Evolutionary conservation across 2,888 invertebrate genomes (phyloP).

Genomic region (Drosophila hamatofila): DNA sequence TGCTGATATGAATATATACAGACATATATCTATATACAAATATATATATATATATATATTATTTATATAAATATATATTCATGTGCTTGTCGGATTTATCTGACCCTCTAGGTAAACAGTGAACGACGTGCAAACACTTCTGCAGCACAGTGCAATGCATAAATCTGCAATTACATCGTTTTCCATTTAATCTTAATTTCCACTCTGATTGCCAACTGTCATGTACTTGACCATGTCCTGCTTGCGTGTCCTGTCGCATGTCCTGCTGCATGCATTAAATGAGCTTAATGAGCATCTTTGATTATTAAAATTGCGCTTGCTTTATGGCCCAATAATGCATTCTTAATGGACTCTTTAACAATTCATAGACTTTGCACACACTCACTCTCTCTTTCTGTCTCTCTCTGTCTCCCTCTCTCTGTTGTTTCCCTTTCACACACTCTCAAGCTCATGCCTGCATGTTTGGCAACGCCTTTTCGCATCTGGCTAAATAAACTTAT

Average conservation of each 20-base stretch:
- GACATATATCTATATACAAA: not conserved
- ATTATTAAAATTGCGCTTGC: constrained; percentile 31
- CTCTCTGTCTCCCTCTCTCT: not conserved
- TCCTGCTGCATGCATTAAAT: constrained; percentile 31
- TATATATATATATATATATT: not conserved
- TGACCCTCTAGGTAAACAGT: constrained; percentile 37
- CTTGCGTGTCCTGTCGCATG: not conserved
- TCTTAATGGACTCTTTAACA: constrained; percentile 9
- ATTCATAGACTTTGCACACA: constrained; percentile 29
- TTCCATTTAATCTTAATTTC: constrained; percentile 11
- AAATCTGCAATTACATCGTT: constrained; percentile 65
- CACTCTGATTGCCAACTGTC: constrained; percentile 13
- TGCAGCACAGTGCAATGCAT: constrained; percentile 36
- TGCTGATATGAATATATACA: not conserved
- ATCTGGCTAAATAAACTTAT: constrained; percentile 76
- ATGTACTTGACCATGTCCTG: constrained; percentile 7
- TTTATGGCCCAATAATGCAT: constrained; percentile 26
- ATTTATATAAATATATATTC: not conserved
- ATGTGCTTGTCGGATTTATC: not conserved
- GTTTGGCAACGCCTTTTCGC: constrained; percentile 46
- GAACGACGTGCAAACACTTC: constrained; percentile 53
- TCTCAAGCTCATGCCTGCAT: not conserved
- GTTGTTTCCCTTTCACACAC: not conserved
- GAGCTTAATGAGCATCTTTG: constrained; percentile 48
- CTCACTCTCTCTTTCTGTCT: not conserved